Evolutionary conservation across 2,888 invertebrate genomes (phyloP), one percentile per base, ranked within the genome.

Genomic region (Branchipolynoe longqiensis): DNA sequence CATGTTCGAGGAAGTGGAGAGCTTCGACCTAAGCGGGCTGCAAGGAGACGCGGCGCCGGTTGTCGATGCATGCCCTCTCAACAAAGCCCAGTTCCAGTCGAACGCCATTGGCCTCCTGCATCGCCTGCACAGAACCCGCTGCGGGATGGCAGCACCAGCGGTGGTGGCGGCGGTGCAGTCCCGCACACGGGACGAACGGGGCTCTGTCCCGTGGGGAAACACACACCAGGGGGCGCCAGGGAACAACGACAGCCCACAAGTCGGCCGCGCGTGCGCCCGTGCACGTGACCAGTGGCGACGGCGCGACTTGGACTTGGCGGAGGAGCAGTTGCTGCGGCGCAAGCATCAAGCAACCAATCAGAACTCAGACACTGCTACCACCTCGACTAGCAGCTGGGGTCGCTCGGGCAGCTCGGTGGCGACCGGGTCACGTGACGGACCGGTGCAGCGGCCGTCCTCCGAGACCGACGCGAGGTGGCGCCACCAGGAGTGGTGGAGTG

Each of bases 1-100:
- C 62, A 62, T 41, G 41, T n/a, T 84, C 40, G 84, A 84, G 1
- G 84, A 84, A 40, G 84, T 84, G 54, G 84, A 84, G 36, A 84
- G 84, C 40, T n/a, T 84, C 12, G 84, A 84, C n/a, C 59, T 84
- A 18, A 78, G 74, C 1, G 78, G 84, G 0, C 36, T 22, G 38
- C 84, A 25, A 22, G 28, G 48, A 48, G 8, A 48, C 8, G 48
- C 48, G 18, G 18, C 8, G 48, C 18, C 48, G 18, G 8, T 14
- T 62, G 6, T 8, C 12, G n/a, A 22, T 8, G 28, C 8, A 25
- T 6, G 62, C 62, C 12, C 8, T 8, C 8, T 22, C 62, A 28
- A 22, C 14, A n/a, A 8, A 6, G 25, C n/a, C 62, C n/a, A 28
- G 28, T 6, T n/a, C n/a, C n/a, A n/a, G n/a, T n/a, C n/a, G n/a